Evolutionary conservation across 1,140 invertebrate species (phyloP).

Genomic region (Polypedilum pembai): DNA sequence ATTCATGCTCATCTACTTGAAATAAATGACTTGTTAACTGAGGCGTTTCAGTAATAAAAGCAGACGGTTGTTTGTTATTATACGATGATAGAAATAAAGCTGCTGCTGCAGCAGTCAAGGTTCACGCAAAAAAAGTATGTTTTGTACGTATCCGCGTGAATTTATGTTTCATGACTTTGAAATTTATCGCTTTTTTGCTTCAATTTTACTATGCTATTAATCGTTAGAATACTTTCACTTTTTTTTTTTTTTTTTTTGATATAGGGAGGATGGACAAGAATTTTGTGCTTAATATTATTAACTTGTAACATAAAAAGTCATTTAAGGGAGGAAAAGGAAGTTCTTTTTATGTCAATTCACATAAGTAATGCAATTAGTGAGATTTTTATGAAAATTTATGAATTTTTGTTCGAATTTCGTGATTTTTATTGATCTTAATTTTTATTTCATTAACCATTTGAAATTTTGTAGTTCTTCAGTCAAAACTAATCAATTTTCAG

Average conservation of each 20-base stretch:
- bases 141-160: not conserved
- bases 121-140: not conserved
- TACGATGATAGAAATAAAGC: not conserved
- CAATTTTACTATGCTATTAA: slow-evolving; percentile 23
- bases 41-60: slow-evolving; percentile 23
- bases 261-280: not conserved
- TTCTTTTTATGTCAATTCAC: too few relatives aligned
- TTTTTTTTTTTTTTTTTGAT: not conserved
- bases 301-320: not conserved
- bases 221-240: not conserved
- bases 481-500: too few relatives aligned
- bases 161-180: slow-evolving; percentile 27
- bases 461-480: too few relatives aligned
- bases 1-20: slow-evolving; percentile 19
- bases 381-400: too few relatives aligned
- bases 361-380: too few relatives aligned
- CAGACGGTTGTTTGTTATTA: slow-evolving; percentile 1
- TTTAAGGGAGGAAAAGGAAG: not conserved
- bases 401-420: too few relatives aligned
- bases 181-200: slow-evolving; percentile 26
- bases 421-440: too few relatives aligned
- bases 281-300: slow-evolving; percentile 24
- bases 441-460: too few relatives aligned
- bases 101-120: not conserved
- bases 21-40: slow-evolving; percentile 28